Conservation (phyloP, 2,888 invertebrate species). For the Aphrophora alni region DNA sequence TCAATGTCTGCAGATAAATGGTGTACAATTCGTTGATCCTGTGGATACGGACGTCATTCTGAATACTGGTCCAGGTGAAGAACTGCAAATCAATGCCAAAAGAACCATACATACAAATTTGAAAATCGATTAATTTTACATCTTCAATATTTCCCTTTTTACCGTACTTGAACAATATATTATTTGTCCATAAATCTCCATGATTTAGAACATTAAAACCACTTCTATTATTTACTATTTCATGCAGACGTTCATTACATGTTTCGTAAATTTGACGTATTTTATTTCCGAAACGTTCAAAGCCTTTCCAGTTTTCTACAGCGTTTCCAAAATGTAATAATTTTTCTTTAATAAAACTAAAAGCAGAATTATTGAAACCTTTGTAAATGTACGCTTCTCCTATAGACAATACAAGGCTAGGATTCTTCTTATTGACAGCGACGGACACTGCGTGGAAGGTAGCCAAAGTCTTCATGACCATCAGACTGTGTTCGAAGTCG, state of each 20-base stretch:
- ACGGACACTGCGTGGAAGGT: constrained; percentile 35
- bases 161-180: constrained; percentile 43
- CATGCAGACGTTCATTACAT: neutral
- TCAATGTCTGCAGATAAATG: constrained; percentile 30
- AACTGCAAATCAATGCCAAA: constrained; percentile 34
- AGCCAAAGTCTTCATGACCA: constrained; percentile 31
- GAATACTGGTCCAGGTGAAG: constrained; percentile 29
- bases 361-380: neutral
- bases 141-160: neutral
- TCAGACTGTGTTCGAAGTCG: constrained; percentile 22
- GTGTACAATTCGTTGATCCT: constrained; percentile 7
- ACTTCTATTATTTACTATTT: neutral
- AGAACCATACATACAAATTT: constrained; percentile 28
- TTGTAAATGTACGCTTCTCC: neutral
- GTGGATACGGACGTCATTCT: constrained; percentile 14
- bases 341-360: neutral
- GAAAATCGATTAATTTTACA: constrained; percentile 37
- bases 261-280: neutral
- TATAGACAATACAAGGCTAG: neutral
- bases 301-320: constrained; percentile 8
- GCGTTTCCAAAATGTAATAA: neutral
- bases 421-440: neutral
- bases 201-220: constrained; percentile 39
- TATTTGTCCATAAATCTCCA: constrained; percentile 42
- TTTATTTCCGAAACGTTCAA: neutral